Evolutionary conservation across 1,140 invertebrate genomes (phyloP).

Genomic region (Euura lappo): DNA sequence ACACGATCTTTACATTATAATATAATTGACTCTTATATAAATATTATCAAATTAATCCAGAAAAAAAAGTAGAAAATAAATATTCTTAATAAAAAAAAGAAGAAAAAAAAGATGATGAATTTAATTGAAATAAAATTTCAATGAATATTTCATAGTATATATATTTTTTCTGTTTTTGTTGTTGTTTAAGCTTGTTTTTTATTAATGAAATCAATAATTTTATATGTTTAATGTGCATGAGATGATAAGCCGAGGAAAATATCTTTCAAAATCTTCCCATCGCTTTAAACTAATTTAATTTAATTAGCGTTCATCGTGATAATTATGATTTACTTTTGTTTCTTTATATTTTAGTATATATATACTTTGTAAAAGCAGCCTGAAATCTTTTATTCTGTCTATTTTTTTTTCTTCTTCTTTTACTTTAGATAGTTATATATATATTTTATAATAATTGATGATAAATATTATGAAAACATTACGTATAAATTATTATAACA

Average conservation of each 20-base stretch:
- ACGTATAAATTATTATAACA: slow-evolving; percentile 7
- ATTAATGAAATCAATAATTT: no score
- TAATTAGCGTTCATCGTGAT: no score
- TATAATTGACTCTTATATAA: neutral
- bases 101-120: neutral
- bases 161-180: slow-evolving; percentile 9
- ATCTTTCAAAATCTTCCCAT: slow-evolving; percentile 29
- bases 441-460: neutral
- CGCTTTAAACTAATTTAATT: slow-evolving; percentile 15
- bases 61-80: no score
- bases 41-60: neutral
- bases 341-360: no score
- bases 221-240: slow-evolving; percentile 17
- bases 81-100: neutral
- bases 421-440: neutral
- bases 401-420: neutral
- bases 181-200: no score
- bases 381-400: no score
- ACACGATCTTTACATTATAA: no score
- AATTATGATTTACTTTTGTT: no score
- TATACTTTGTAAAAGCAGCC: no score
- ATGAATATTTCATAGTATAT: neutral
- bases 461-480: slow-evolving; percentile 1
- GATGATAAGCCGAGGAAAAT: slow-evolving; percentile 24
- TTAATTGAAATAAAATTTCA: neutral